Evolutionary conservation across 2,113 vertebrate genomes (phyloP), one percentile per base, ranked within the genome.

Genomic region (Peromyscus maniculatus): DNA sequence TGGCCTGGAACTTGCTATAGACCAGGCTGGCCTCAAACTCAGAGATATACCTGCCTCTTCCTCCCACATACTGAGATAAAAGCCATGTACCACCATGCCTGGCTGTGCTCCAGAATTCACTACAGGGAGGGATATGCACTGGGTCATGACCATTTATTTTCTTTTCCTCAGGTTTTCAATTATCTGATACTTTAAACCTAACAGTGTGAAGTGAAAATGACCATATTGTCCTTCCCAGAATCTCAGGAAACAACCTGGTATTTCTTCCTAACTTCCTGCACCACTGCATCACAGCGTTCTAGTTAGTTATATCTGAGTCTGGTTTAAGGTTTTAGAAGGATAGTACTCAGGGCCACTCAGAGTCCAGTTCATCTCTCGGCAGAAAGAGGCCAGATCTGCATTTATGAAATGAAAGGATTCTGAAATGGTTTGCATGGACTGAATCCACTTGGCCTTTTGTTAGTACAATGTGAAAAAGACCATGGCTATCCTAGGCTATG

Each of bases 401-500:
- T 79, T 15, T 28, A 31, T 13, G 64, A 84, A 55, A 55, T 82
- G 87, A 95, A 92, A 16, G 46, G 15, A 97, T 17, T 59, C 55
- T 93, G 59, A 31, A 64, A 59, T 2, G 46, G 36, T 69, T 67
- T 86, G 12, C 39, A 71, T 7, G 59, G 49, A 74, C 64, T 82
- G 49, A 31, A 90, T 62, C 84, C 88, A 84, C 64, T 72, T 97
- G 91, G 97, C 75, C 75, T 33, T 93, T 94, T 43, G 3, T 88
- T 93, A 90, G 93, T 62, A 88, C 66, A 57, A 64, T 43, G 71
- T 75, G 62, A 69, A 79, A 79, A 92, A 80, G n/a, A 46, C 0
- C 17, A 75, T 0, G 21, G 39, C 59, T 36, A 46, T 16, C 26
- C 46, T 66, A 93, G 87, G 67, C 86, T 19, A 72, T 43, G 52